These are phyloP conservation scores for Phaethornis superciliosus DNA, from an alignment of 2,113 vertebrate species.

Conservation along the genomic window DNA sequence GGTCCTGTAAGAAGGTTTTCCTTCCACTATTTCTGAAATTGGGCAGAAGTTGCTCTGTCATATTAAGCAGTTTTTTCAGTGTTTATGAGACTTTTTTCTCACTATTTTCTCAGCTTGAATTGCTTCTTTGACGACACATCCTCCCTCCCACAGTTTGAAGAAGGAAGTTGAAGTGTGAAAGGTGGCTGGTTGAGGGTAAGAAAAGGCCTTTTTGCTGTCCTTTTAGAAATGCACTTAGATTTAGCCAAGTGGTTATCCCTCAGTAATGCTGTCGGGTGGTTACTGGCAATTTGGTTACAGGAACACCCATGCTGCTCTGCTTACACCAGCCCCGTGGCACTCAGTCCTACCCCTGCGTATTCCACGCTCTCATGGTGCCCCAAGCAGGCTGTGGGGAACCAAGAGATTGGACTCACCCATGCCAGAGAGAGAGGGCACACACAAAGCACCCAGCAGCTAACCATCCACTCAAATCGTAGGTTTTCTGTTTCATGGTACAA, in stretches of 20 bases:
- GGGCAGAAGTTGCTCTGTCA: background rate
- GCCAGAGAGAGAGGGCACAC: background rate
- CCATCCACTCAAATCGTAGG: background rate
- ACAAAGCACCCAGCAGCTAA: background rate
- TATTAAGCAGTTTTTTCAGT: background rate
- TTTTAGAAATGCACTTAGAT: background rate
- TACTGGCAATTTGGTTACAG: background rate
- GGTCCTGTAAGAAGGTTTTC: background rate
- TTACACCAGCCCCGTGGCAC: background rate
- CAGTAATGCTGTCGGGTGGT: background rate
- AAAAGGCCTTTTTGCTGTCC: background rate
- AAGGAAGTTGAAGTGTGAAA: background rate
- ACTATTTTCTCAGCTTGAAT: background rate
- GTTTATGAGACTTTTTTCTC: background rate
- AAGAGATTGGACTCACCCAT: fast-evolving
- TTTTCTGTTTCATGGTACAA: background rate
- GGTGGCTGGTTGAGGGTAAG: background rate
- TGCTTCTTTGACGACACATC: background rate
- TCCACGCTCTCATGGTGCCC: fast-evolving
- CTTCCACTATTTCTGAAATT: background rate
- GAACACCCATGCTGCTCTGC: background rate
- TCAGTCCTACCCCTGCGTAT: background rate
- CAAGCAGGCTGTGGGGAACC: fast-evolving
- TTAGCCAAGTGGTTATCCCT: background rate
- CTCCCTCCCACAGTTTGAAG: background rate